Evolutionary conservation across 37 sponge, comb jelly and placozoan genomes (phyloP), one percentile per base, ranked within the genome.

Genomic region (Crambe crambe): DNA sequence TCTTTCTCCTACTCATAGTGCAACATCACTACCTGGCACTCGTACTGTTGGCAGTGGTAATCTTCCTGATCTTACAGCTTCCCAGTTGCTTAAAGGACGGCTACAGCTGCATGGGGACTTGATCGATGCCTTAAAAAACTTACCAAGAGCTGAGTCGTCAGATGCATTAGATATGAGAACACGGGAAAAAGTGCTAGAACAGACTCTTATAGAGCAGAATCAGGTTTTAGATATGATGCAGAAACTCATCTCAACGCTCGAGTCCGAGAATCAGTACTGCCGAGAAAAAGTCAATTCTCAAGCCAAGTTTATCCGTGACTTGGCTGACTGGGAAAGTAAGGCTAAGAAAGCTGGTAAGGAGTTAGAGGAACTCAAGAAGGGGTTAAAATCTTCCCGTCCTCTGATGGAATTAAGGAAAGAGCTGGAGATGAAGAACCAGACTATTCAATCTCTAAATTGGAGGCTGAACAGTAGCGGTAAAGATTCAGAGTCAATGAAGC

Each of bases 131-230:
- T 44, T 76, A 9, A 39, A n/a, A 17, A 26, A 58, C 47, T 70
- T 69, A 32, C 9, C 70, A 3, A 12, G 61, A 1, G 29, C 17
- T 35, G 39, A 75, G 32, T 42, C 12, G 23, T 25, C 70, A 20
- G 41, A 35, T 30, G 25, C 23, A 6, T 5, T 25, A 31, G 1
- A 1, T 15, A 23, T 23, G 31, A 37, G 23, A 37, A 38, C 80
- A 58, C 63, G 72, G 38, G 78, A 57, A 31, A 47, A 10, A 22
- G 58, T 89, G 6, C 74, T 89, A 27, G 89, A 89, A 57, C 73
- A 72, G 30, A 72, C 83, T 20, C 25, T 89, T n/a, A 65, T 78
- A 4, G 83, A 89, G 68, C 89, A 89, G 60, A 83, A 83, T 78
- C 62, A 78, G 34, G 73, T 89, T 25, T 59, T 89, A 32, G 82